Evolutionary conservation across 2,797 vertebrate genomes (phyloP), one percentile per base, ranked within the genome.

Genomic region (Lutjanus argentimaculatus): DNA sequence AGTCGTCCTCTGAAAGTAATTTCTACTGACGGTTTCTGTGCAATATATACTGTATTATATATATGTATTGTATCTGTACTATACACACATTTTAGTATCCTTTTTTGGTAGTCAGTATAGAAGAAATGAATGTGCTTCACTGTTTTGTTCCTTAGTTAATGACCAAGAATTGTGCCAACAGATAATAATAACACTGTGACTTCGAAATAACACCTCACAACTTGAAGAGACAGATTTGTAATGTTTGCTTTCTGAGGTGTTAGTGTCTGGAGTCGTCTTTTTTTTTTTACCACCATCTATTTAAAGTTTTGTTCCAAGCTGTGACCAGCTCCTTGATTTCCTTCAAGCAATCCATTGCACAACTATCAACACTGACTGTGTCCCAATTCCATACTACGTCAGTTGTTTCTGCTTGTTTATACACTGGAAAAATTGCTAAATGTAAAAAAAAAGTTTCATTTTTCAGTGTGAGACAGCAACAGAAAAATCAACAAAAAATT

Each of bases 171-270:
- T 43, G 42, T 43, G 48, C 52, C 52, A 46, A 22, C 6, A 2
- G 5, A 9, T 40, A 0, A 43, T 25, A 70, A n/a, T 55, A 16
- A n/a, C 40, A 12, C 53, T 21, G 19, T 17, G 46, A 46, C 80
- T 52, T 64, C 5, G 30, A 36, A 36, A 36, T 36, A 36, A 36
- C 30, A 36, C 30, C 30, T 36, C 30, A 36, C 30, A 36, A 36
- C 30, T 36, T 2, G 6, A 36, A 6, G 6, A 36, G 30, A 36
- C 6, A 36, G 49, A 57, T 43, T 64, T 43, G 16, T 30, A 13
- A 36, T 40, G 36, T 68, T 53, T 76, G 0, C 42, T 66, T 52
- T 72, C 71, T 58, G 40, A 70, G 21, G 49, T 21, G 17, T 79
- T 58, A 25, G 2, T 36, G 30, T 36, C 36, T 45, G 30, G 30